Evolutionary conservation across 2,113 vertebrate species (phyloP).

Genomic region (Calidris pygmaea): DNA sequence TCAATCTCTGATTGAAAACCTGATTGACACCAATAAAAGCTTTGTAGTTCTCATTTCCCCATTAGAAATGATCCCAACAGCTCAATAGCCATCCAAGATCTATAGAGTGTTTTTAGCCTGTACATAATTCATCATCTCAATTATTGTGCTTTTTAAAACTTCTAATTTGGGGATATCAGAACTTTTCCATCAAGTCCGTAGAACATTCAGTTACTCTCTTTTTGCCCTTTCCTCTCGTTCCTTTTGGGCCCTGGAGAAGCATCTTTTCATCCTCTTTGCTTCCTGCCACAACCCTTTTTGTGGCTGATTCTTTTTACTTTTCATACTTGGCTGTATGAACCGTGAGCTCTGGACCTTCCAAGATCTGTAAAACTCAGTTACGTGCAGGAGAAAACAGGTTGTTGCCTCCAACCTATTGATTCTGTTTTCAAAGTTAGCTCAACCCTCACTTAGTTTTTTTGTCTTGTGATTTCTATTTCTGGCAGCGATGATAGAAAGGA

Average conservation of each 20-base stretch:
- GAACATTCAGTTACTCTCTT: neutral
- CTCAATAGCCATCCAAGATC: conserved; percentile 26
- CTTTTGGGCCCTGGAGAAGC: neutral
- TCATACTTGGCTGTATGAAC: neutral
- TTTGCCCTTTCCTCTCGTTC: neutral
- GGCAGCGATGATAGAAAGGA: neutral
- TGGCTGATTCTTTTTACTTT: neutral
- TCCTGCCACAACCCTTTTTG: neutral
- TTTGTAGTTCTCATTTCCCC: neutral
- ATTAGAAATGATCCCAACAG: conserved; percentile 20
- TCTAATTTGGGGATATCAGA: neutral
- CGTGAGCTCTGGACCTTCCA: neutral
- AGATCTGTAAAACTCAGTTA: neutral
- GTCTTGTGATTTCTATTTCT: conserved; percentile 14
- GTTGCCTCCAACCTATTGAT: neutral
- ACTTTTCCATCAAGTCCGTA: neutral
- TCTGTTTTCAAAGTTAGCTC: conserved; percentile 16
- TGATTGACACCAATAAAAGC: conserved; percentile 48
- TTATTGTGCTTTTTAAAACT: neutral
- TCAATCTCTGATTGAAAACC: conserved; percentile 23
- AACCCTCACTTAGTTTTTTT: neutral
- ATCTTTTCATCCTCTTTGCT: neutral
- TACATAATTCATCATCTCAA: conserved; percentile 19
- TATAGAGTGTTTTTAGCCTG: neutral
- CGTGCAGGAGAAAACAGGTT: neutral